Base-by-base conservation (phyloP, 2,113 vertebrate genomes). In the Chlorocebus sabaeus region DNA sequence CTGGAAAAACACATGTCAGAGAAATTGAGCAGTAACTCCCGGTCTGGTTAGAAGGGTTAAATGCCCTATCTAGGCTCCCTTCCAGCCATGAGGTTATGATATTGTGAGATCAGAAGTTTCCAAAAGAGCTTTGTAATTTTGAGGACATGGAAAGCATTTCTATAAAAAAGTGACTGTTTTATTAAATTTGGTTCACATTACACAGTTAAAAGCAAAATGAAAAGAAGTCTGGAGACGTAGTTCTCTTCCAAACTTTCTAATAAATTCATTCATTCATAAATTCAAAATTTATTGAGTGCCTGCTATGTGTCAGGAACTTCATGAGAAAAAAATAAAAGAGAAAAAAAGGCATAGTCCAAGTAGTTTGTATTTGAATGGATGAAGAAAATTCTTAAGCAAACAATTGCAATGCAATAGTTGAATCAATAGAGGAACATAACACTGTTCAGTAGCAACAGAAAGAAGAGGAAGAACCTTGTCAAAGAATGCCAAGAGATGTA, bases 241-340 rank as follows among this genome's bases (percentile, higher is more conserved):
- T 96, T 97, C 95, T 92, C 76, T 82, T 96, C 96, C 89, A 97
- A 97, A 83, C 9, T 78, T 90, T 93, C 52, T 67, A 96, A 96
- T 94, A 96, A 96, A 96, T 81, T 88, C 82, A 89, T 94, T 97
- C 85, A 96, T 97, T 97, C 92, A 96, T 96, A 97, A 97, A 94
- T 94, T 89, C 52, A 95, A 80, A 97, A 90, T 96, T 86, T 95
- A 95, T 73, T 95, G 94, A 95, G 83, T 84, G 48, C 50, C 87
- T 87, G 75, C 70, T 92, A 78, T 92, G 14, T 92, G 76, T 93
- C 57, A 95, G 72, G 32, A 93, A 76, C 17, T 93, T 92, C 13
- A 84, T 13, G 83, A 12, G 43, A 81, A 68, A 45, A 76, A 90
- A 87, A 75, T 55, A 27, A 48, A 90, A 55, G 67, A 8, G 76